Conservation (phyloP, 1,140 invertebrate genomes). For the Bicyclus anynana region DNA sequence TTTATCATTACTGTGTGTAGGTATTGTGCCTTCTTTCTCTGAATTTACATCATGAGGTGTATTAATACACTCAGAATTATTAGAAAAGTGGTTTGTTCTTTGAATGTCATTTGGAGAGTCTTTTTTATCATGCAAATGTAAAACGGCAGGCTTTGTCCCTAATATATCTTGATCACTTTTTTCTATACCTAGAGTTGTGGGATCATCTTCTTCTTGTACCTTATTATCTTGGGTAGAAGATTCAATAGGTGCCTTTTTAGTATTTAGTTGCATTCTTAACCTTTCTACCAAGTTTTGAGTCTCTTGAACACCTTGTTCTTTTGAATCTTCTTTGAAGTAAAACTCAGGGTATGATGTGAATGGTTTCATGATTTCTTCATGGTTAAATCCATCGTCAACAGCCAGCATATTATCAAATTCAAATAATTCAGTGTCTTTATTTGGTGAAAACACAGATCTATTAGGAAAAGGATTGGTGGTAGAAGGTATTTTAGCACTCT, state of each 20-base stretch:
- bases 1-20: slow-evolving; percentile 38
- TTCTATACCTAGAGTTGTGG: slow-evolving; percentile 20
- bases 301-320: slow-evolving; percentile 82
- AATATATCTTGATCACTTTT: slow-evolving; percentile 31
- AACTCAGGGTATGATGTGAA: slow-evolving; percentile 82
- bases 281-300: slow-evolving; percentile 89
- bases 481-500: slow-evolving; percentile 67
- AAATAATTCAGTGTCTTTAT: slow-evolving; percentile 82
- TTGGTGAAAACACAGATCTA: slow-evolving; percentile 85
- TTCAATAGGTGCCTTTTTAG: slow-evolving; percentile 54
- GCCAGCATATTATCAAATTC: slow-evolving; percentile 82
- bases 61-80: slow-evolving; percentile 12
- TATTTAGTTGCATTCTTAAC: slow-evolving; percentile 79
- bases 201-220: slow-evolving; percentile 24
- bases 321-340: slow-evolving; percentile 87
- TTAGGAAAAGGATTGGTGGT: slow-evolving; percentile 68
- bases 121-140: slow-evolving; percentile 18
- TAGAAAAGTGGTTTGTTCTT: slow-evolving; percentile 16
- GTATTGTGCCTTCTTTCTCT: slow-evolving; percentile 19
- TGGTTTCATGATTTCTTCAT: slow-evolving; percentile 80
- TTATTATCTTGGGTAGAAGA: slow-evolving; percentile 42
- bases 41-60: slow-evolving; percentile 8
- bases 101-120: slow-evolving; percentile 17
- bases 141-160: slow-evolving; percentile 27
- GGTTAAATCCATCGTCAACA: slow-evolving; percentile 82